Evolutionary conservation across 2,797 vertebrate genomes (phyloP), one percentile per base, ranked within the genome.

Genomic region (Nannoperca obscura): DNA sequence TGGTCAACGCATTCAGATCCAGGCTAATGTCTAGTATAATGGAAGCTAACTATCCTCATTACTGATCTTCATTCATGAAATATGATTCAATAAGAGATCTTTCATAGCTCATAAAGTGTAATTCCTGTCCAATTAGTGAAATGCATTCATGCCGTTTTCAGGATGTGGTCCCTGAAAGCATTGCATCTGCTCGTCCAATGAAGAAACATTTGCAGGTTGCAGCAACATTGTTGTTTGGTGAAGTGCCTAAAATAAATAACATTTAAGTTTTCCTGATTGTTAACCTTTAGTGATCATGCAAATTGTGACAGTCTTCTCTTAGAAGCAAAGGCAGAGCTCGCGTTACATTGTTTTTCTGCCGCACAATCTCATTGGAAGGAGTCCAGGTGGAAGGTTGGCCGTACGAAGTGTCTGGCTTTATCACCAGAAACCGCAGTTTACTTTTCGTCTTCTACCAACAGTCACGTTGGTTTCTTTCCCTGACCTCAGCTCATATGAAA

Each of bases 21-120:
- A 60, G 5, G 54, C 36, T 72, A 49, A 49, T 62, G 32, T 75
- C 24, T 34, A 19, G 15, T 52, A 0, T 42, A 60, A 74, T 27
- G 19, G 15, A n/a, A 30, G 20, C 36, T 44, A 70, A 68, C 36
- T 9, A 6, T 71, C 62, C 57, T 55, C 2, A 1, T 68, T 40
- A 52, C 36, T 19, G 3, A 55, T 68, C 59, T 78, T 47, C 46
- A 50, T 22, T 57, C 8, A 27, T 53, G 40, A 69, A 64, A 63
- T 65, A 22, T 3, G 2, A 5, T 27, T 30, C 3, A 2, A 57
- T 62, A 1, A 22, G n/a, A 44, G 22, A 74, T 58, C 17, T 49
- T 64, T 62, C 19, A 32, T 34, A 58, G 55, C 42, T 36, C 68
- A 47, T 34, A 73, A 36, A 72, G 10, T 50, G 30, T 36, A 24